Percentiles rank a stretch among this genome's conserved stretches.
Conservation (phyloP, 2,797 vertebrate genomes). For the Parambassis ranga region DNA sequence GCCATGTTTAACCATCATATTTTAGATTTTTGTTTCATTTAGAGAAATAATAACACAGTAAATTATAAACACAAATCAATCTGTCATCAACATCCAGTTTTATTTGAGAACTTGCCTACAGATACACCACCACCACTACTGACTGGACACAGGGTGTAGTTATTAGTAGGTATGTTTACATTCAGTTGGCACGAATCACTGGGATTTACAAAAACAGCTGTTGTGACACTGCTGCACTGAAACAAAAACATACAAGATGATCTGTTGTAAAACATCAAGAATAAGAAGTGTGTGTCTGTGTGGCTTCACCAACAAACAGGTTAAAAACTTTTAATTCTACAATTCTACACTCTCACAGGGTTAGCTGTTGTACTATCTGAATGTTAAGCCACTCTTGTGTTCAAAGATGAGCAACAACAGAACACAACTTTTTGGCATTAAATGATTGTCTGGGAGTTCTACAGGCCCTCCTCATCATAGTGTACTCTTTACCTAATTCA, state of each 20-base stretch:
- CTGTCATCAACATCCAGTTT: slow-evolving; percentile 59
- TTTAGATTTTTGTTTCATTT: too few relatives aligned
- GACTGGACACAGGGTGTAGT: slow-evolving; percentile 29
- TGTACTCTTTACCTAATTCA: neutral
- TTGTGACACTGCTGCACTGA: slow-evolving; percentile 14
- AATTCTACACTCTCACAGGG: too few relatives aligned
- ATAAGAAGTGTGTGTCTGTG: slow-evolving; percentile 6
- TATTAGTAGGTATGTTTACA: slow-evolving; percentile 55
- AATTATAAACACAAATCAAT: neutral
- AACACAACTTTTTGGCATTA: slow-evolving; percentile 62
- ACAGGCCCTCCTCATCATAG: neutral
- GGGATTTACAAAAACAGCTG: slow-evolving; percentile 47
- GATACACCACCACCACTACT: slow-evolving; percentile 27
- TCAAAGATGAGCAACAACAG: slow-evolving; percentile 8
- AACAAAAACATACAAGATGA: slow-evolving; percentile 35
- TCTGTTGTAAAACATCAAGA: slow-evolving; percentile 38
- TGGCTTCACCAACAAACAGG: neutral
- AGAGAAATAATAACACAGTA: too few relatives aligned
- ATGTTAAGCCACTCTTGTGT: slow-evolving; percentile 34
- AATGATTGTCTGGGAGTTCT: slow-evolving; percentile 62
- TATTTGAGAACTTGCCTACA: slow-evolving; percentile 53
- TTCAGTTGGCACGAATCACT: slow-evolving; percentile 74
- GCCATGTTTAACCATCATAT: too few relatives aligned
- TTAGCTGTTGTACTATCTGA: slow-evolving; percentile 13
- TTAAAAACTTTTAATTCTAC: too few relatives aligned